These are phyloP conservation scores for Thunnus albacares DNA, from an alignment of 2,797 vertebrate species.

Conservation along the genomic window DNA sequence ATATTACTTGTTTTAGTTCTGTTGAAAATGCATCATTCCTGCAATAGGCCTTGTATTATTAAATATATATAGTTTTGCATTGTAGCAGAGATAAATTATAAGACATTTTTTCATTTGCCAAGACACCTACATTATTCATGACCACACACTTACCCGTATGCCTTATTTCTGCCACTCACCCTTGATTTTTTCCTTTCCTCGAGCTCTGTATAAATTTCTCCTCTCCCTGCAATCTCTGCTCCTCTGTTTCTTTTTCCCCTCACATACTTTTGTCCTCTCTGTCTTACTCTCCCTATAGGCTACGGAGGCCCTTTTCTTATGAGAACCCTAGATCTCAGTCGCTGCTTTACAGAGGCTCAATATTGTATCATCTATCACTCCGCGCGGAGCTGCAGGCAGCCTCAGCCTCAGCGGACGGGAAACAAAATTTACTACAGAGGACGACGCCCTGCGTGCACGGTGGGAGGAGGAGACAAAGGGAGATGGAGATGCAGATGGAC, in stretches of 20 bases:
- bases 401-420: slow-evolving; percentile 66
- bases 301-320: slow-evolving; percentile 70
- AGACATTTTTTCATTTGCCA: slow-evolving; percentile 16
- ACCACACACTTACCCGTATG: slow-evolving; percentile 34
- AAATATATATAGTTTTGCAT: slow-evolving; percentile 1
- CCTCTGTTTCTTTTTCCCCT: slow-evolving; percentile 13
- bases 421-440: slow-evolving; percentile 77
- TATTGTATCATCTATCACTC: slow-evolving; percentile 84
- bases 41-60: neutral
- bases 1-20: neutral
- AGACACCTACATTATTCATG: slow-evolving; percentile 48
- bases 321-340: slow-evolving; percentile 81
- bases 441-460: slow-evolving; percentile 56
- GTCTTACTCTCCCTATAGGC: slow-evolving; percentile 73
- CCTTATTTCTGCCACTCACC: slow-evolving; percentile 51
- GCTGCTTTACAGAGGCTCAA: slow-evolving; percentile 72
- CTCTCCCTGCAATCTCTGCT: slow-evolving; percentile 33
- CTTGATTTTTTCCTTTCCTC: slow-evolving; percentile 37
- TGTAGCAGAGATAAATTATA: slow-evolving; percentile 21
- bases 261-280: slow-evolving; percentile 32
- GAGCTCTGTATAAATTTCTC: slow-evolving; percentile 35
- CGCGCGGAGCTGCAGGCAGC: slow-evolving; percentile 76
- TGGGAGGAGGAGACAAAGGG: slow-evolving; percentile 51
- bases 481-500: slow-evolving; percentile 53
- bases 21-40: slow-evolving; percentile 7